phyloP scores from a whole-genome alignment of 92 coral and sea anemone genomes.

The Palythoa caribaeorum region DNA sequence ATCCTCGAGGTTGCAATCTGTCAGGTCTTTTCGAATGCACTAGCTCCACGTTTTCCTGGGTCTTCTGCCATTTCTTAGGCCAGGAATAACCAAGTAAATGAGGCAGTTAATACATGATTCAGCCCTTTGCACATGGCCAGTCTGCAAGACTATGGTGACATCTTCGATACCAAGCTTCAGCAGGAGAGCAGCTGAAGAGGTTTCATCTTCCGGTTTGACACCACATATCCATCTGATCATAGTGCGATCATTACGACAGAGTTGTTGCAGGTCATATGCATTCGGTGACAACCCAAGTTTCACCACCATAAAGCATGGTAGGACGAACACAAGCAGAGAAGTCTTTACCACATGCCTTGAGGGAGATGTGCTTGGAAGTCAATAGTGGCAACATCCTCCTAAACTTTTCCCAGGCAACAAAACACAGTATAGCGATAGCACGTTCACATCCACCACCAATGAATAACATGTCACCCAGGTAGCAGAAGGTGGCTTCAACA shows the following conservation, averaged over 20 bases:
- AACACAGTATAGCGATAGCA: slow-evolving; percentile 3
- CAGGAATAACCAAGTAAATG: too few species aligned
- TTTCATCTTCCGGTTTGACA: neutral
- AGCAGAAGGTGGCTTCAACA: neutral
- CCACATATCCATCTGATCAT: neutral
- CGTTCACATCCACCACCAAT: neutral
- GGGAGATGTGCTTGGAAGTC: neutral
- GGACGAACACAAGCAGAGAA: neutral
- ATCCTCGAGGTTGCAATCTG: too few species aligned
- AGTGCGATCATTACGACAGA: neutral
- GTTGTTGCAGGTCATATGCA: neutral
- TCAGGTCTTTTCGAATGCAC: too few species aligned
- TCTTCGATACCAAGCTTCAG: neutral
- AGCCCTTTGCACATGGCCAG: too few species aligned
- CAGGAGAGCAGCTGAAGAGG: slow-evolving; percentile 4
- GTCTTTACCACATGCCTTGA: neutral
- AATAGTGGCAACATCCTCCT: neutral
- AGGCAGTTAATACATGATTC: too few species aligned
- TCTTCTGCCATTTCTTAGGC: neutral
- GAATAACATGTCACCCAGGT: neutral
- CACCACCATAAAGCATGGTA: neutral
- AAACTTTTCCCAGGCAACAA: slow-evolving; percentile 18
- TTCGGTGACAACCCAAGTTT: too few species aligned
- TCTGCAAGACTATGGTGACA: too few species aligned
- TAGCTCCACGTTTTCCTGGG: neutral